Base-by-base conservation (phyloP, 2,113 vertebrate genomes). In the Protobothrops mucrosquamatus region DNA sequence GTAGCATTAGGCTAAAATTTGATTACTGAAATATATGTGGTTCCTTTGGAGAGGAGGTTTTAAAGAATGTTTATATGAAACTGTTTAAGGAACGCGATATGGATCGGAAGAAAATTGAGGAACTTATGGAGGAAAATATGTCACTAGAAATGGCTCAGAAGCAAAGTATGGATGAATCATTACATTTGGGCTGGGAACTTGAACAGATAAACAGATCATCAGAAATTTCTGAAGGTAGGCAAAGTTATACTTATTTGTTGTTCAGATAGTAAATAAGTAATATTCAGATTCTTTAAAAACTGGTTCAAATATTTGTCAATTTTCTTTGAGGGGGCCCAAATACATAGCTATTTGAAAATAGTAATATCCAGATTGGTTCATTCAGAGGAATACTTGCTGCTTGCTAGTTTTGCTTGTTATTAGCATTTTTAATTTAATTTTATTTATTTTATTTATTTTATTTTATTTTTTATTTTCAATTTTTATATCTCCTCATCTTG, bases 101-200 rank as follows among this genome's bases (percentile, higher is more conserved):
- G 97, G 99, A 99, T 95, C 98, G 99, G 93, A 99, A 99, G 95
- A 99, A 98, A n/a, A 98, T 99, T 96, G 99, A 99, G 94, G 99
- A 99, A 95, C 97, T 99, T 92, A 95, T 99, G 98, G 99, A 99
- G 97, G 99, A 99, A 98, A 99, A 99, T 94, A 98, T 99, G 96
- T 98, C 98, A 85, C 97, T 99, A 22, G 99, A 99, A 97, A 98
- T 99, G 98, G 99, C 99, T 90, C 99, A 99, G 97, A 99, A 99
- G 90, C 99, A 99, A 96, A 99, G 99, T 95, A 99, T 99, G 99
- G 99, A 99, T 91, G 99, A 99, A 95, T 99, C 99, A 2, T 96
- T 99, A 94, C 99, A 99, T 96, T 98, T 99, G 92, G 99, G 99
- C 95, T 99, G 99, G 99, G 99, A 99, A 93, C 97, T 99, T 92